Percentiles rank a stretch among this genome's conserved stretches.
These are phyloP conservation scores for Isichthys henryi DNA, from an alignment of 2,113 vertebrate species.

Conservation along the genomic window DNA sequence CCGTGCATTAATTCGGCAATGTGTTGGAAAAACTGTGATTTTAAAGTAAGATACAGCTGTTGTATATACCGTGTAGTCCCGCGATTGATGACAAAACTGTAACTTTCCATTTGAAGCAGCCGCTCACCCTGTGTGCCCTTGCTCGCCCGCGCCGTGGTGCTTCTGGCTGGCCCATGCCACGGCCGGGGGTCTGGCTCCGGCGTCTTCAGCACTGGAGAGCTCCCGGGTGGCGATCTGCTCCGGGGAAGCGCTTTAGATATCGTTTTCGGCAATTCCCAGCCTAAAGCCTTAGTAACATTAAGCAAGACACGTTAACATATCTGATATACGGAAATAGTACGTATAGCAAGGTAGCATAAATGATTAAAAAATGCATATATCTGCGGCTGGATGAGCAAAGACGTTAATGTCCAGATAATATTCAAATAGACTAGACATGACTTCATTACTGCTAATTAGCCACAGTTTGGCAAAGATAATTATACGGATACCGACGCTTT, in stretches of 20 bases:
- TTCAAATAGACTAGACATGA: not conserved
- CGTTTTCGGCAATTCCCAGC: not conserved
- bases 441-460: not conserved
- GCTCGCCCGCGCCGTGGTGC: not conserved
- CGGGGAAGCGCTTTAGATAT: not conserved
- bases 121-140: not conserved
- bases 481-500: not conserved
- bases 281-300: not conserved
- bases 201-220: conserved; percentile 20
- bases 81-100: not conserved
- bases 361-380: not conserved
- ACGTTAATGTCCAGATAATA: not conserved
- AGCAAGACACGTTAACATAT: not conserved
- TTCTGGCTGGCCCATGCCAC: not conserved
- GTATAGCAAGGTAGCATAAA: not conserved
- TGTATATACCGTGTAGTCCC: not conserved
- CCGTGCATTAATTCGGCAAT: not conserved
- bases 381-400: not conserved
- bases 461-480: not conserved
- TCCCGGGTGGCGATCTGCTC: not conserved
- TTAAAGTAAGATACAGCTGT: not conserved
- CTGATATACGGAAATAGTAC: not conserved
- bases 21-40: not conserved
- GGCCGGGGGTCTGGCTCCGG: not conserved
- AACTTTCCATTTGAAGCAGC: not conserved